These are phyloP conservation scores for Setophaga kirtlandii DNA, from an alignment of 2,113 vertebrate genomes.

Conservation along the genomic window DNA sequence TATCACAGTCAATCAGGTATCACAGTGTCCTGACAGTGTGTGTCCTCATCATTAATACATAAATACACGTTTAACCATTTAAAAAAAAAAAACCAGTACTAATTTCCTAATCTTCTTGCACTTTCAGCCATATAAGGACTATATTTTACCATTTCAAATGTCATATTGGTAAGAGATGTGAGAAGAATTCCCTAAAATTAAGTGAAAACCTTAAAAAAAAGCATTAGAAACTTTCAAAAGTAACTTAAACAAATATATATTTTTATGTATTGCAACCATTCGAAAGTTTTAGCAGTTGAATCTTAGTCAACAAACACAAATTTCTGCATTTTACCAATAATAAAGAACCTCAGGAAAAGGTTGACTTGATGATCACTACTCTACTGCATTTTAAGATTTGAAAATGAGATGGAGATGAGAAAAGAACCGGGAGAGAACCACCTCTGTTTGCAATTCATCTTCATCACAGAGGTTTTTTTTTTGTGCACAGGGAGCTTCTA, in stretches of 20 bases:
- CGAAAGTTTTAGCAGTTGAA: not conserved
- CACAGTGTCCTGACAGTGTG: not conserved
- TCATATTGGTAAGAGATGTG: not conserved
- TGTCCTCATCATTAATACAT: not conserved
- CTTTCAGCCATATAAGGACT: not conserved
- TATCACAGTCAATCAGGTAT: not conserved
- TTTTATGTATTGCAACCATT: not conserved
- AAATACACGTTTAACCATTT: not conserved
- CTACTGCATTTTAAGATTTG: not conserved
- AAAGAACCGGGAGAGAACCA: accelerated
- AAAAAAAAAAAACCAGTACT: not conserved
- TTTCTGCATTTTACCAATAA: not conserved
- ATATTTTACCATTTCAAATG: not conserved
- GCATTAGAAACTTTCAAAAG: not conserved
- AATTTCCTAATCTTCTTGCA: not conserved
- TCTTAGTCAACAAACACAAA: not conserved
- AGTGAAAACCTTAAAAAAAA: not conserved
- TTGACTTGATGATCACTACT: not conserved
- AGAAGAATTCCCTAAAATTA: not conserved
- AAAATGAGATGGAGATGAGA: not conserved
- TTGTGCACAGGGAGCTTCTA: not conserved
- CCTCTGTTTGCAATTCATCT: accelerated
- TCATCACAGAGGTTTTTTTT: not conserved
- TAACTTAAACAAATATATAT: not conserved
- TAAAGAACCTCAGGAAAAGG: not conserved